Percentiles rank a stretch among this genome's conserved stretches.
These are phyloP conservation scores for Cephus runcator DNA, from an alignment of 2,888 invertebrate genomes.

Conservation along the genomic window DNA sequence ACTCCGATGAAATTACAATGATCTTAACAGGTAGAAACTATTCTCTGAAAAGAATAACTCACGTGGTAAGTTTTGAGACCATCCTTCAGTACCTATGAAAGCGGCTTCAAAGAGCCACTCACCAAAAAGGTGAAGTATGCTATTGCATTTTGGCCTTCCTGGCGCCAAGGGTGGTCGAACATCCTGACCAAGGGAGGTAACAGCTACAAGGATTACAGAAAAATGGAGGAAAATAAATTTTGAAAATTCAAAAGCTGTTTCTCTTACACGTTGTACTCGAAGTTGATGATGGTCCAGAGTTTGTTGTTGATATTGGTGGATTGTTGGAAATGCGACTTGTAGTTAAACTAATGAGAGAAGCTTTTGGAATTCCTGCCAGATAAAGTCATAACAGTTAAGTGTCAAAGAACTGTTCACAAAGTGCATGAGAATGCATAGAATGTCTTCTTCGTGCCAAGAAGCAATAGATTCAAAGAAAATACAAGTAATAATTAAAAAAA, in stretches of 20 bases:
- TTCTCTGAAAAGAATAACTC: slow-evolving; percentile 33
- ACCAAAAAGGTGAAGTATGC: slow-evolving; percentile 94
- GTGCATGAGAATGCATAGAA: neutral
- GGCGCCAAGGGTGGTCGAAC: slow-evolving; percentile 77
- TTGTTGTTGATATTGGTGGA: slow-evolving; percentile 75
- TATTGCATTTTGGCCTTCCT: slow-evolving; percentile 91
- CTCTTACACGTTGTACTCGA: slow-evolving; percentile 75
- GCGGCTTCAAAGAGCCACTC: slow-evolving; percentile 98
- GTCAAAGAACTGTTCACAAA: neutral
- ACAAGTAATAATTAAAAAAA: neutral
- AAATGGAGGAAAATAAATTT: slow-evolving; percentile 16
- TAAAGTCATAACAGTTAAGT: slow-evolving; percentile 9
- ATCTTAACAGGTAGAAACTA: slow-evolving; percentile 15
- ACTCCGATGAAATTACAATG: slow-evolving; percentile 8
- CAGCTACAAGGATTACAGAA: slow-evolving; percentile 67
- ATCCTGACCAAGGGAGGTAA: slow-evolving; percentile 71
- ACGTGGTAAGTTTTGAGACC: slow-evolving; percentile 71
- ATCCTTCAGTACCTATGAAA: slow-evolving; percentile 82
- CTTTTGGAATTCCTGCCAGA: slow-evolving; percentile 79
- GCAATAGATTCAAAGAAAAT: neutral
- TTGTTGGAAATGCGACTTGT: slow-evolving; percentile 78
- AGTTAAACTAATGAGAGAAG: slow-evolving; percentile 82
- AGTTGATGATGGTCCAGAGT: slow-evolving; percentile 76
- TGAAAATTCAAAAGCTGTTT: slow-evolving; percentile 1
- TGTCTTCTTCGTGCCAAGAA: neutral